Evolutionary conservation across 2,113 vertebrate genomes (phyloP).

Genomic region (Barbus barbus): DNA sequence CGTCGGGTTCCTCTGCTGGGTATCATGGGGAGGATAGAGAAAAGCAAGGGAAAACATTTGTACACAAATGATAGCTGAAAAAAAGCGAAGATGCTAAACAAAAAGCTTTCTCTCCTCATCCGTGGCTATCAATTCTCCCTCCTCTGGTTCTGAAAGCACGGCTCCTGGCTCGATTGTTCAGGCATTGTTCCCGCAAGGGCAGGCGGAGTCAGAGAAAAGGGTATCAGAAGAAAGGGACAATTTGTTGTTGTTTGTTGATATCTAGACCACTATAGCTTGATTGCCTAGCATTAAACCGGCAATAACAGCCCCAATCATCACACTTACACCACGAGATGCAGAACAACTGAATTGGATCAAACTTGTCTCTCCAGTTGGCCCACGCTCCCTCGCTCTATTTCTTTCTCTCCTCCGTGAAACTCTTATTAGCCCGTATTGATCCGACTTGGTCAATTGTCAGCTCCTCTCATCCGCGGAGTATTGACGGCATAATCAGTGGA

Average conservation of each 20-base stretch:
- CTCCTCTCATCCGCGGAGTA: conserved; percentile 97
- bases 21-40: conserved; percentile 56
- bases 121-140: conserved; percentile 73
- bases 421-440: conserved; percentile 99
- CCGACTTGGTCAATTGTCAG: conserved; percentile 97
- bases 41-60: conserved; percentile 62
- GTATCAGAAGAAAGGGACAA: conserved; percentile 97
- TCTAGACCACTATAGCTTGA: conserved; percentile 99
- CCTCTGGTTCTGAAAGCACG: conserved; percentile 80
- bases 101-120: conserved; percentile 58
- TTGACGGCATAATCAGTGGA: conserved; percentile 99
- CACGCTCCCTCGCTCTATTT: conserved; percentile 69
- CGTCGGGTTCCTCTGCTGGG: conserved; percentile 59
- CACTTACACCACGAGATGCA: conserved; percentile 97
- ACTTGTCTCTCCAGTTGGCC: conserved; percentile 71
- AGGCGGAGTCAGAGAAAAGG: conserved; percentile 86
- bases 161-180: conserved; percentile 87
- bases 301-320: conserved; percentile 99
- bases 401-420: conserved; percentile 87
- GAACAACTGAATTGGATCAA: conserved; percentile 96
- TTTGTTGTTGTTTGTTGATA: conserved; percentile 99
- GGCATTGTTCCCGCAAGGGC: conserved; percentile 90
- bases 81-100: conserved; percentile 63
- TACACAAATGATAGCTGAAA: conserved; percentile 54
- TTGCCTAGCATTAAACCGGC: conserved; percentile 99